Evolutionary conservation across 2,797 vertebrate species (phyloP).

Genomic region (Manis javanica): DNA sequence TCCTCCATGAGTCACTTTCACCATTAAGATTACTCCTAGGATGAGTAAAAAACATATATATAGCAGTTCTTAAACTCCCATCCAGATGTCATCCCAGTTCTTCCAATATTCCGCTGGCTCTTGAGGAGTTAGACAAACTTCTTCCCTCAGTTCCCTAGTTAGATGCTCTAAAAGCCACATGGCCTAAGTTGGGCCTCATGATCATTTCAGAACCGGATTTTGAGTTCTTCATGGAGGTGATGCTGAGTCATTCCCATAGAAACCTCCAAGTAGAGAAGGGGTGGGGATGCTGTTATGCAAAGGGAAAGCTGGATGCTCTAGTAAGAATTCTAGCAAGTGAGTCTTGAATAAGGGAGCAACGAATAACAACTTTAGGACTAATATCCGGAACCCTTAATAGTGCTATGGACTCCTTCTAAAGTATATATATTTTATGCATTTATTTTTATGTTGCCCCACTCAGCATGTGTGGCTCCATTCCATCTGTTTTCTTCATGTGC

Average conservation of each 20-base stretch:
- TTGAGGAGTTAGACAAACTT: neutral
- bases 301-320: neutral
- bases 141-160: neutral
- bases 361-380: neutral
- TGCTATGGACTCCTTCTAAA: neutral
- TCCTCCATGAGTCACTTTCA: neutral
- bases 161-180: neutral
- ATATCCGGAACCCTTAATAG: neutral
- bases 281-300: neutral
- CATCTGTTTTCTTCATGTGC: neutral
- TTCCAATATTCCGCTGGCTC: neutral
- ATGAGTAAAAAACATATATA: neutral
- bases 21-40: neutral
- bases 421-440: neutral
- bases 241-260: neutral
- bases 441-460: neutral
- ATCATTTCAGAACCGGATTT: neutral
- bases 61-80: neutral
- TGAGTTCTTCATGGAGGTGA: neutral
- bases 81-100: neutral
- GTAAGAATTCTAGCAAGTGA: neutral
- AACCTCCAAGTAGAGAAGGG: neutral
- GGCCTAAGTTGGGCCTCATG: neutral
- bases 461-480: neutral
- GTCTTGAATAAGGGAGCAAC: neutral